phyloP scores from a whole-genome alignment of 1,140 invertebrate genomes.

The Diachasma alloeum region DNA sequence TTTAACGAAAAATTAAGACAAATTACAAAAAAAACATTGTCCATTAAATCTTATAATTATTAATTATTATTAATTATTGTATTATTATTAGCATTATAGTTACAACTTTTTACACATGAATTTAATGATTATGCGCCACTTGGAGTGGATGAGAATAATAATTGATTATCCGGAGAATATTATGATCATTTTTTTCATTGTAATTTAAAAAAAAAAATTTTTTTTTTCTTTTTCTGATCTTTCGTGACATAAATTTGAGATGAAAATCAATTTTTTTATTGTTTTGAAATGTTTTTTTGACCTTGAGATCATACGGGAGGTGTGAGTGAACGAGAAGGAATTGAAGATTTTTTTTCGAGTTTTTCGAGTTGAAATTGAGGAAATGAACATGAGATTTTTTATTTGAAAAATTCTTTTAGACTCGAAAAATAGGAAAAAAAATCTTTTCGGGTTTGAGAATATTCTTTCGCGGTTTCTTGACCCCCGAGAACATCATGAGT shows the following conservation, averaged over 20 bases:
- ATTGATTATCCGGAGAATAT: neutral
- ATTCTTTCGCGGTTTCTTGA: too few species aligned
- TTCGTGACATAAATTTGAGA: neutral
- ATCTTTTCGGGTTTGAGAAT: too few species aligned
- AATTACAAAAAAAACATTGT: neutral
- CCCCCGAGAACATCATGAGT: too few species aligned
- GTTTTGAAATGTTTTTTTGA: neutral
- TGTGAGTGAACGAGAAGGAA: too few species aligned
- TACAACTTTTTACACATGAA: conserved; percentile 5
- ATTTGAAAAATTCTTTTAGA: neutral
- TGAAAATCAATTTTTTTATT: neutral
- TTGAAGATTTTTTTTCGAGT: too few species aligned
- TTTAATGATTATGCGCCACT: conserved; percentile 1
- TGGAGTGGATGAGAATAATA: neutral
- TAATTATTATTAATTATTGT: conserved; percentile 10
- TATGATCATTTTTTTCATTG: neutral
- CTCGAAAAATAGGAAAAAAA: too few species aligned
- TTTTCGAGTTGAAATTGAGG: too few species aligned
- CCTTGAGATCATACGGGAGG: too few species aligned
- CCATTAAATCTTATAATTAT: conserved; percentile 1
- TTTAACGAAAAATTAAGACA: neutral
- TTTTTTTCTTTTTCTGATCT: neutral
- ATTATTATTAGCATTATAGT: conserved; percentile 4
- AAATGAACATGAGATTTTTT: too few species aligned
- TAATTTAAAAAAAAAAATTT: neutral